These are phyloP conservation scores for Thaleichthys pacificus DNA, from an alignment of 2,797 vertebrate species.

Conservation along the genomic window DNA sequence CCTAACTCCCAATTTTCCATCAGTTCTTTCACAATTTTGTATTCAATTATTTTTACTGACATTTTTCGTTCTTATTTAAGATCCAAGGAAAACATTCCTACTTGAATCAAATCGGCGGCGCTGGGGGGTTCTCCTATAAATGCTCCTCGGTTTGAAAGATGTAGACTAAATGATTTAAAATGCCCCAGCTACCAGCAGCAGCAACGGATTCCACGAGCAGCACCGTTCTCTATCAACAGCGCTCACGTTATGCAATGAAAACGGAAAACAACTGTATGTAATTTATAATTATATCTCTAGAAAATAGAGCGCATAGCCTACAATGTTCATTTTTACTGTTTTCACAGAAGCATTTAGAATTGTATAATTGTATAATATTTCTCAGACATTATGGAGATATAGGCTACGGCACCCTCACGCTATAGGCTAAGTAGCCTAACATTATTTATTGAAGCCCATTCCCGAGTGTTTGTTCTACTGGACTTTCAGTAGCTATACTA, in stretches of 20 bases:
- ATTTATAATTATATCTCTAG: not conserved
- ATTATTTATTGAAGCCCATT: not conserved
- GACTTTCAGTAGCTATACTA: no score
- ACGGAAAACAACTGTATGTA: not conserved
- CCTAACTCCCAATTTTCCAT: not conserved
- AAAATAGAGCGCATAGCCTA: no score
- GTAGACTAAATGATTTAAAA: slow-evolving; percentile 14
- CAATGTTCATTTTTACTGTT: not conserved
- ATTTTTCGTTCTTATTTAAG: not conserved
- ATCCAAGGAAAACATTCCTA: not conserved
- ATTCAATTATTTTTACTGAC: not conserved
- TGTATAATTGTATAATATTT: not conserved
- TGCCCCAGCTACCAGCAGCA: slow-evolving; percentile 1
- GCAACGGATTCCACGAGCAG: not conserved
- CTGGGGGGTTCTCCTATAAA: not conserved
- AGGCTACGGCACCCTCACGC: not conserved
- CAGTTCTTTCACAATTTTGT: not conserved
- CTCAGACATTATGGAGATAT: not conserved
- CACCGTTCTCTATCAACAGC: not conserved
- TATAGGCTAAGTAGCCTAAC: not conserved
- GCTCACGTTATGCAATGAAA: slow-evolving; percentile 10
- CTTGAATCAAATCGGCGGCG: not conserved
- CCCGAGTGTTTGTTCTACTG: not conserved
- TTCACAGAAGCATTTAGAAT: not conserved
- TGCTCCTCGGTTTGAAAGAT: not conserved